Percentiles rank a stretch among this genome's conserved stretches.
phyloP scores from a whole-genome alignment of 1,140 invertebrate species.

The Oedothorax gibbosus region DNA sequence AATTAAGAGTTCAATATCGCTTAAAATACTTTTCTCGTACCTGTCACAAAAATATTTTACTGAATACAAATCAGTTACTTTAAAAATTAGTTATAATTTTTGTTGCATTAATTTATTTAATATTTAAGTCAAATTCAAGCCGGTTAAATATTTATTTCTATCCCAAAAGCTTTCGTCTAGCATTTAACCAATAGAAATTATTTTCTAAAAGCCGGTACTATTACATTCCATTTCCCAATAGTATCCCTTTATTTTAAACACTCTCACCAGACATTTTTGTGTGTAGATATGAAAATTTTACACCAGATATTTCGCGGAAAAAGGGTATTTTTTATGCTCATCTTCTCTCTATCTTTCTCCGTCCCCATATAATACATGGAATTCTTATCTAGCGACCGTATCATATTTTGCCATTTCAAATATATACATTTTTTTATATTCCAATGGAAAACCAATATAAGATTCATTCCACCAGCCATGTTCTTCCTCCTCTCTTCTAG shows the following conservation, averaged over 20 bases:
- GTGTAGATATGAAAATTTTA: slow-evolving; percentile 12
- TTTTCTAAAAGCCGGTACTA: no score
- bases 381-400: slow-evolving; percentile 59
- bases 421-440: slow-evolving; percentile 52
- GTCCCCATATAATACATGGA: slow-evolving; percentile 30
- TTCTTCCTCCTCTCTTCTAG: slow-evolving; percentile 39
- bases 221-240: no score
- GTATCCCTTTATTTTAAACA: no score
- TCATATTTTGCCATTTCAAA: slow-evolving; percentile 61
- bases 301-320: slow-evolving; percentile 26
- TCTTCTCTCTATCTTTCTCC: slow-evolving; percentile 19
- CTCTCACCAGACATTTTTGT: no score
- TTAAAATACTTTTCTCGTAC: not conserved
- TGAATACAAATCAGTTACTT: not conserved
- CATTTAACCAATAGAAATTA: no score
- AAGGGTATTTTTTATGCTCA: slow-evolving; percentile 23
- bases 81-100: not conserved
- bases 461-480: slow-evolving; percentile 57
- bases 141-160: no score
- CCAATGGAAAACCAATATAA: slow-evolving; percentile 62
- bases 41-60: not conserved
- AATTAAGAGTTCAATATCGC: no score
- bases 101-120: not conserved
- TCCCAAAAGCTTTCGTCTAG: not conserved
- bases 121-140: not conserved